phyloP scores from a whole-genome alignment of 2,888 invertebrate genomes.

The Leptopilina myrica region DNA sequence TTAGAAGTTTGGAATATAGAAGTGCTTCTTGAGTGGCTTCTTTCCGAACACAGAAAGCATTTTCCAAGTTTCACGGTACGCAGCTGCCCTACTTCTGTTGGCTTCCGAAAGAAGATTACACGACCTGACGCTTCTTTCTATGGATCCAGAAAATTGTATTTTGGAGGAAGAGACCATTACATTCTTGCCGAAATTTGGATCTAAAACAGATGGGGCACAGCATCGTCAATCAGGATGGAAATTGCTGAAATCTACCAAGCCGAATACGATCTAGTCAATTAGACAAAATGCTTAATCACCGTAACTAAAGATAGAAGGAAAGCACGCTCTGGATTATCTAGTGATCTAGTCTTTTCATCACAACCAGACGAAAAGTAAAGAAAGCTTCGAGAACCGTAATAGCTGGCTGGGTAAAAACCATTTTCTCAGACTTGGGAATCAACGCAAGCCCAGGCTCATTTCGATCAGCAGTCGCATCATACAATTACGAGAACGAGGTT shows the following conservation, averaged over 20 bases:
- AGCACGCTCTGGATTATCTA: neutral
- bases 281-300: neutral
- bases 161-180: neutral
- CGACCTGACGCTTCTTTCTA: neutral
- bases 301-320: neutral
- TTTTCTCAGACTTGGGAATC: neutral
- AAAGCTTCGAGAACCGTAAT: neutral
- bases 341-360: neutral
- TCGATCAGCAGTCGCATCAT: neutral
- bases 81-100: neutral
- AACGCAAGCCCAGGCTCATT: neutral
- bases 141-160: neutral
- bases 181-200: neutral
- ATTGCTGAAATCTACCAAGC: neutral
- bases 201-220: neutral
- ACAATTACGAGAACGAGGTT: neutral
- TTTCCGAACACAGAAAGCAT: neutral
- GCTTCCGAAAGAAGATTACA: neutral
- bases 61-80: neutral
- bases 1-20: neutral
- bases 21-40: neutral
- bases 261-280: neutral
- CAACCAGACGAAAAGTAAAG: neutral
- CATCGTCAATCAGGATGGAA: slow-evolving; percentile 1
- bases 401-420: neutral